Percentiles rank a stretch among this genome's conserved stretches.
phyloP scores from a whole-genome alignment of 2,888 invertebrate species.

The Acrobasis suavella region DNA sequence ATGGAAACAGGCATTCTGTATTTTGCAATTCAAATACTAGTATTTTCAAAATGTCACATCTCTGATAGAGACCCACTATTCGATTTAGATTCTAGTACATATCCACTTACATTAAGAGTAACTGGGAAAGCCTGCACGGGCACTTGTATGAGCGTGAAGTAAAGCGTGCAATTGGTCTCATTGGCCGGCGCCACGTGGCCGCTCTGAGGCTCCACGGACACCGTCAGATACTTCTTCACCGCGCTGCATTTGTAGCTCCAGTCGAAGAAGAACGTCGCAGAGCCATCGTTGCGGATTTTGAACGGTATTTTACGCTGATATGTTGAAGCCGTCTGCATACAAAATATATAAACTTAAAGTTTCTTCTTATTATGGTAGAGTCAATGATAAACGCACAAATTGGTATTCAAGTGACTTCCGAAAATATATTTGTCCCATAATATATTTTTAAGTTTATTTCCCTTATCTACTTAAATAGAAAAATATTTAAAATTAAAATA shows the following conservation, averaged over 20 bases:
- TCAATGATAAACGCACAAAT: background rate
- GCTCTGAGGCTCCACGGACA: constrained; percentile 60
- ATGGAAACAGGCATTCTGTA: too few relatives aligned
- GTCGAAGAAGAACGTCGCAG: constrained; percentile 70
- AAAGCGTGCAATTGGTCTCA: constrained; percentile 57
- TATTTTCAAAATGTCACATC: too few relatives aligned
- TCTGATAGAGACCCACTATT: too few relatives aligned
- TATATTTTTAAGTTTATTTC: too few relatives aligned
- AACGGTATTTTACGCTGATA: constrained; percentile 69
- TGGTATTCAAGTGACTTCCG: too few relatives aligned
- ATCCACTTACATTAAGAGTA: constrained; percentile 58
- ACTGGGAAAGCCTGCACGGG: constrained; percentile 68
- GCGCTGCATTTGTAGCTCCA: constrained; percentile 58
- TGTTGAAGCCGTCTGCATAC: constrained; percentile 66
- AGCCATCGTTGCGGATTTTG: constrained; percentile 68
- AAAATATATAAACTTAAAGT: background rate
- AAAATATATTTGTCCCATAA: too few relatives aligned
- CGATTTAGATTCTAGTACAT: too few relatives aligned
- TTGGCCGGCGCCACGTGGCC: constrained; percentile 64
- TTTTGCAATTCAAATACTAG: too few relatives aligned
- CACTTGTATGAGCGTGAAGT: constrained; percentile 65
- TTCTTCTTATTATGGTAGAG: background rate
- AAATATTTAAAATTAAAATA: too few relatives aligned
- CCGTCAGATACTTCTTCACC: constrained; percentile 67
- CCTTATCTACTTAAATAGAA: too few relatives aligned